Percentiles rank a stretch among this genome's conserved stretches.
phyloP scores from a whole-genome alignment of 2,113 vertebrate species.

The Crotalus horridus region DNA sequence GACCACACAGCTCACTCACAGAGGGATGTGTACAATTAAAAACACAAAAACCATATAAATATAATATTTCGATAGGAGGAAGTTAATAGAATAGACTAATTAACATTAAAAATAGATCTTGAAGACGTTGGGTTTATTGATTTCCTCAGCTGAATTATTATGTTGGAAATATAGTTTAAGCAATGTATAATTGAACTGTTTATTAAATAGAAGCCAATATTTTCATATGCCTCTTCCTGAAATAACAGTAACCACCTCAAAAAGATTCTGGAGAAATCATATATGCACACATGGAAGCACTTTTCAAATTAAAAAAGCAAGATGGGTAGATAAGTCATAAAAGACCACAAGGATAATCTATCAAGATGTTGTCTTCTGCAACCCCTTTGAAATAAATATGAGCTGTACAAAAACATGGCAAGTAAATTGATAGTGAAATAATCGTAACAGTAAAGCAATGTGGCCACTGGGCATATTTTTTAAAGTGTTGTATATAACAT shows the following conservation, averaged over 20 bases:
- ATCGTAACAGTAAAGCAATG: background rate
- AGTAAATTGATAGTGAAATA: conserved; percentile 1
- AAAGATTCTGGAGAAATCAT: background rate
- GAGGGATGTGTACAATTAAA: background rate
- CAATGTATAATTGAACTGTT: background rate
- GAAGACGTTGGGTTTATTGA: background rate
- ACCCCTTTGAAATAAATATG: background rate
- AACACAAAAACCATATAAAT: background rate
- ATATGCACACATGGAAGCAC: background rate
- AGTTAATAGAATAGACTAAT: background rate
- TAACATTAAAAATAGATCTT: background rate
- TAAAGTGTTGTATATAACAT: background rate
- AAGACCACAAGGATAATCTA: background rate
- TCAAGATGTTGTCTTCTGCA: background rate
- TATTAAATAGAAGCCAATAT: background rate
- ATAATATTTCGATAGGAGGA: background rate
- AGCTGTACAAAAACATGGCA: background rate
- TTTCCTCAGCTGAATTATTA: background rate
- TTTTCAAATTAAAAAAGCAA: background rate
- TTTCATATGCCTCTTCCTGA: background rate
- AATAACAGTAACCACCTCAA: background rate
- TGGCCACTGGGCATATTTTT: background rate
- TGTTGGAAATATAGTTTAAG: background rate
- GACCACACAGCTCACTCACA: background rate
- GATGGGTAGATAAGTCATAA: background rate